These are phyloP conservation scores for Brachionus angularis DNA, from an alignment of 1,140 invertebrate genomes.

Conservation along the genomic window DNA sequence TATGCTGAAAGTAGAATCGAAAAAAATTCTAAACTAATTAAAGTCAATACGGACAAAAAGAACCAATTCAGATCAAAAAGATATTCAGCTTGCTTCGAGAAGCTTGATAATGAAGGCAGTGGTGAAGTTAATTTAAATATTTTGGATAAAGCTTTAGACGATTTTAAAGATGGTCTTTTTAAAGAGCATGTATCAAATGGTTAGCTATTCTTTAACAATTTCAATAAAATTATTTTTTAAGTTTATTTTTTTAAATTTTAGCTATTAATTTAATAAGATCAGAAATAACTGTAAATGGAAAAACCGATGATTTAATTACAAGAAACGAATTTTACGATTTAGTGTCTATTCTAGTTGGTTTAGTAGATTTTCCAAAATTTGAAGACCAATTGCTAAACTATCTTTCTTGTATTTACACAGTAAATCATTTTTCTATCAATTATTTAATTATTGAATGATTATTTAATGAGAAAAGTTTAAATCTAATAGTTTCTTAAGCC, in stretches of 20 bases:
- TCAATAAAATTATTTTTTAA: neutral
- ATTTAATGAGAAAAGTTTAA: too few relatives aligned
- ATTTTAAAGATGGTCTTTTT: conserved; percentile 36
- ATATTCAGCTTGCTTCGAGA: conserved; percentile 17
- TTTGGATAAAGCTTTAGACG: neutral
- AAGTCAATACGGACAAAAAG: neutral
- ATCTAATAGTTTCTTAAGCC: too few relatives aligned
- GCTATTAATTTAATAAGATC: conserved; percentile 27
- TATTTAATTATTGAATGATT: too few relatives aligned
- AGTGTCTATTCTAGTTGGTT: conserved; percentile 10
- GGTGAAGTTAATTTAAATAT: neutral
- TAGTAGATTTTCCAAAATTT: conserved; percentile 36
- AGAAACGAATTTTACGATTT: conserved; percentile 28
- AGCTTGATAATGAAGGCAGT: conserved; percentile 40
- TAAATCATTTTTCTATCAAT: too few relatives aligned
- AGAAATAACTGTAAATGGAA: neutral
- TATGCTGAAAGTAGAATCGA: conserved; percentile 37
- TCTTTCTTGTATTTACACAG: conserved; percentile 7
- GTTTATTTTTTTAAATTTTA: neutral
- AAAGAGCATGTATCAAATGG: conserved; percentile 16
- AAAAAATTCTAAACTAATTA: conserved; percentile 26
- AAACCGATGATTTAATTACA: conserved; percentile 4
- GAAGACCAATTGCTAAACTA: conserved; percentile 36
- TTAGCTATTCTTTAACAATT: neutral
- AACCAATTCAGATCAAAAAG: neutral